These are phyloP conservation scores for Halocynthia aurantium DNA, from an alignment of 23 tunicate genomes.

Conservation along the genomic window DNA sequence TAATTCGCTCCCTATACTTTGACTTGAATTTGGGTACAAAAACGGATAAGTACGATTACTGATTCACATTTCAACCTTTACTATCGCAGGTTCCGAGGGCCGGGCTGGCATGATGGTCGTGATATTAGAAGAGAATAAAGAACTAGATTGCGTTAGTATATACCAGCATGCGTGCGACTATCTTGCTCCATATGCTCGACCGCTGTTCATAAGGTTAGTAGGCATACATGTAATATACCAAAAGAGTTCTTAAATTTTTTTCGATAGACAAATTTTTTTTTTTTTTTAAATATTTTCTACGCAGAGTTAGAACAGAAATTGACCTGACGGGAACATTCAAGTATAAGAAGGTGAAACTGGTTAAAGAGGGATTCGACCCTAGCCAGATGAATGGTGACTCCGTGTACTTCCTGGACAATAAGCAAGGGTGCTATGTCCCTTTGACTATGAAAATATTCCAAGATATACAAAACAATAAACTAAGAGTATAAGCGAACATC, in stretches of 20 bases:
- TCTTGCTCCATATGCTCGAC: constrained; percentile 42
- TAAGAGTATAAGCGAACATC: constrained; percentile 4
- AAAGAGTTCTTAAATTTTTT: too few species aligned
- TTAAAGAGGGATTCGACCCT: constrained; percentile 54
- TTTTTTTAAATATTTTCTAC: too few species aligned
- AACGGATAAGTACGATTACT: neutral
- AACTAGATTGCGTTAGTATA: constrained; percentile 12
- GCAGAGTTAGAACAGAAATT: constrained; percentile 43
- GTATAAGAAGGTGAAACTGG: constrained; percentile 58
- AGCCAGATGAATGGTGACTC: constrained; percentile 26
- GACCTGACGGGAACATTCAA: constrained; percentile 85
- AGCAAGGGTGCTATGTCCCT: constrained; percentile 34
- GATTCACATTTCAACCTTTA: too few species aligned
- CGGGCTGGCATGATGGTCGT: constrained; percentile 46
- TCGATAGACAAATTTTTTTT: too few species aligned
- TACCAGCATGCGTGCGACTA: constrained; percentile 12
- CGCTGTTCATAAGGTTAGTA: constrained; percentile 44
- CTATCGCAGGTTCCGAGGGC: constrained; percentile 27
- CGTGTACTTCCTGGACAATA: constrained; percentile 44
- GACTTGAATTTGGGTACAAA: neutral
- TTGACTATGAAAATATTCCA: constrained; percentile 15
- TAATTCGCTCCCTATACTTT: too few species aligned
- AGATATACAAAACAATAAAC: neutral
- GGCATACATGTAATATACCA: too few species aligned
- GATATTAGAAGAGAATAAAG: constrained; percentile 12